These are phyloP conservation scores for Heptranchias perlo DNA, from an alignment of 2,113 vertebrate species.

Conservation along the genomic window DNA sequence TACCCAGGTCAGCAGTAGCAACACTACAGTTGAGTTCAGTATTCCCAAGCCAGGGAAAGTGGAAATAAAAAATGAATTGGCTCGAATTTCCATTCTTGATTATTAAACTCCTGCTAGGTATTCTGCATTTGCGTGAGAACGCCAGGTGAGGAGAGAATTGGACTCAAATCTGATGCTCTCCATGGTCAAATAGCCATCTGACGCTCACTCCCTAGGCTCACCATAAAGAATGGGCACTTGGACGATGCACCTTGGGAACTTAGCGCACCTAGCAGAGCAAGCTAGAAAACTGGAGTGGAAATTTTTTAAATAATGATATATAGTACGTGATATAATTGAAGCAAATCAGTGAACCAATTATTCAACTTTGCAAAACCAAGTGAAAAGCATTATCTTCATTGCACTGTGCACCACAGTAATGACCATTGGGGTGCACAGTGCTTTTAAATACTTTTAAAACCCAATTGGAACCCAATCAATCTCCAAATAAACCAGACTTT, in stretches of 20 bases:
- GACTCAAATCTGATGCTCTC: background rate
- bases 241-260: background rate
- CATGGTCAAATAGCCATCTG: background rate
- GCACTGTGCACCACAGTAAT: background rate
- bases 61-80: background rate
- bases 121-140: background rate
- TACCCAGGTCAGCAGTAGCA: background rate
- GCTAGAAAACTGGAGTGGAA: background rate
- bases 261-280: background rate
- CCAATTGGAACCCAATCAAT: background rate
- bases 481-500: background rate
- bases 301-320: background rate
- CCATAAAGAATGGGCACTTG: background rate
- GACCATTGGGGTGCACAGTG: background rate
- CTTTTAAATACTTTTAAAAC: background rate
- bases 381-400: background rate
- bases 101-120: background rate
- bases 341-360: background rate
- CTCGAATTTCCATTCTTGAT: background rate
- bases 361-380: background rate
- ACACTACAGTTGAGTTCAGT: background rate
- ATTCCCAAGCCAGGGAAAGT: background rate
- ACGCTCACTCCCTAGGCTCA: background rate
- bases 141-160: background rate
- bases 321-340: background rate